Base-by-base conservation (phyloP, 2,888 invertebrate genomes). In the Linnaemya tessellans region DNA sequence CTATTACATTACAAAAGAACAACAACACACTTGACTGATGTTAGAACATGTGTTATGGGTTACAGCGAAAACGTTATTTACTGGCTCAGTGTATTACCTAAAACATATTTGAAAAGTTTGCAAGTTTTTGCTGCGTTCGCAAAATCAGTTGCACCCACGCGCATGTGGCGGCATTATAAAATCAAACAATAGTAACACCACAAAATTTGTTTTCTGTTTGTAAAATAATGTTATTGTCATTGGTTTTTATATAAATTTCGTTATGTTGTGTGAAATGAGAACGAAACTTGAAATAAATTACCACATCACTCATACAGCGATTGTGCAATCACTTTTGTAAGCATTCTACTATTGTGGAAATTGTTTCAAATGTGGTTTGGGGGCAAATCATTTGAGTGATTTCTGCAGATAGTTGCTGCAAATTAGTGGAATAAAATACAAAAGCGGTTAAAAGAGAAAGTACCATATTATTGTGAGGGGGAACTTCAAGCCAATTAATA, bases 161-260 rank as follows among this genome's bases (percentile, higher is more conserved):
- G 10, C 5, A n/a, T 35, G n/a, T 60, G 38, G 58, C 49, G 35
- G 49, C 58, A 41, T 68, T 38, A 60, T 49, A 11, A 49, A 60
- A 68, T 60, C 68, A 75, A 65, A 56, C 56, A 56, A 65, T 75
- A 58, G 58, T 30, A n/a, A 18, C n/a, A 58, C 20, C 77, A 58
- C 67, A 74, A 38, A 20, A 64, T 51, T 60, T 20, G 11, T 46
- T 67, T n/a, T 18, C 25, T 38, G 38, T 54, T 43, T 64, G 25
- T 20, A 51, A n/a, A 41, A 13, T 41, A 64, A 64, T 51, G 41
- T 25, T 62, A 25, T 22, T 51, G 41, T 64, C 35, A 35, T 49
- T 20, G 60, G 22, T 64, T 74, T 51, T 25, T 25, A 2, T 60
- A 9, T 49, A 41, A 41, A 43, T 25, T 22, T 56, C 1, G 5